A percentile compares a stretch with the other conserved stretches of the same genome.
These are phyloP conservation scores for Eupithecia dodoneata DNA, from an alignment of 2,888 invertebrate species.

Conservation along the genomic window DNA sequence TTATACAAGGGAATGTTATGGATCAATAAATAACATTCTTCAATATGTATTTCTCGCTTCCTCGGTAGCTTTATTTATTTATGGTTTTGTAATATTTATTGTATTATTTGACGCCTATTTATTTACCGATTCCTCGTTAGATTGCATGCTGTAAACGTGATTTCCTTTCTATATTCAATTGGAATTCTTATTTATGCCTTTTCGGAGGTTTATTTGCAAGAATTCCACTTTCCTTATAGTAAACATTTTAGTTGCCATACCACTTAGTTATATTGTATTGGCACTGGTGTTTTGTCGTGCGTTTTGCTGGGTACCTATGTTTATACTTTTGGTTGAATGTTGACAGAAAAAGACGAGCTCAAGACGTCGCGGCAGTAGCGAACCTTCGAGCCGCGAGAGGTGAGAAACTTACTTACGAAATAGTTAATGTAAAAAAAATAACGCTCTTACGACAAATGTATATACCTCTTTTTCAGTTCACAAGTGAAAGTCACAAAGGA, in stretches of 20 bases:
- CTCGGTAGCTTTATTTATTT: constrained; percentile 73
- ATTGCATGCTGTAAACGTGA: constrained; percentile 74
- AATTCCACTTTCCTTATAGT: constrained; percentile 64
- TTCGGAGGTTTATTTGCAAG: constrained; percentile 51
- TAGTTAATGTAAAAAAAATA: neutral
- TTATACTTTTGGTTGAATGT: constrained; percentile 62
- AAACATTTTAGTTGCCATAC: constrained; percentile 75
- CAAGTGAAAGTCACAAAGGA: constrained; percentile 69
- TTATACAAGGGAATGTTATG: constrained; percentile 77
- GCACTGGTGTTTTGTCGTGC: constrained; percentile 77
- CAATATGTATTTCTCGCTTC: constrained; percentile 63
- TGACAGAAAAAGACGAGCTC: constrained; percentile 79
- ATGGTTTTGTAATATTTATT: constrained; percentile 55
- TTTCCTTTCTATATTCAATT: constrained; percentile 55
- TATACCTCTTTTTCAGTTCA: constrained; percentile 63
- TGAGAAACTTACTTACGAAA: constrained; percentile 43
- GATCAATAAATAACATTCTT: constrained; percentile 69
- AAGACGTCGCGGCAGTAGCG: constrained; percentile 73
- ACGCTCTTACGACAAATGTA: neutral
- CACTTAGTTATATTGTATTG: constrained; percentile 82
- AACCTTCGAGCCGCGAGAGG: constrained; percentile 72
- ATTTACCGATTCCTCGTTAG: constrained; percentile 68
- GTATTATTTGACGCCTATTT: constrained; percentile 62
- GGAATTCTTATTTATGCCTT: constrained; percentile 58
- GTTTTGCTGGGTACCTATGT: constrained; percentile 49